These are phyloP conservation scores for Pseudomyrmex dendroicus DNA, from an alignment of 1,140 invertebrate genomes.

Conservation along the genomic window DNA sequence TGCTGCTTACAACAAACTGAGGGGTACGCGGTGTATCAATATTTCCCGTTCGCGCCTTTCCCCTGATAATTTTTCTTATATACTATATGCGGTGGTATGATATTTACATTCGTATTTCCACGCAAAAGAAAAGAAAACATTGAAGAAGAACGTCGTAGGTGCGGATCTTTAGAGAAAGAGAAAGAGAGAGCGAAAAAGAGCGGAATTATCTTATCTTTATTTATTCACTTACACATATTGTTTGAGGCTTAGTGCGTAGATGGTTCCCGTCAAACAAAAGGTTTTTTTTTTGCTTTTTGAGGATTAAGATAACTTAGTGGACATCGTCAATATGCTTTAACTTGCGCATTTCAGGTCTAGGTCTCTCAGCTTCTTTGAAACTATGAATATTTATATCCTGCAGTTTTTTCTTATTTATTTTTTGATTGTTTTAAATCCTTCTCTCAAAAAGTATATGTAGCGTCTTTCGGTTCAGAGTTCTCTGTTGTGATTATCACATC, in stretches of 20 bases:
- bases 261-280: constrained; percentile 51
- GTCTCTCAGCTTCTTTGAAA: not conserved
- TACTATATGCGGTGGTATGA: too few species aligned
- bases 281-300: constrained; percentile 31
- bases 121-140: too few species aligned
- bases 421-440: too few species aligned
- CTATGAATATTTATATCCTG: constrained; percentile 34
- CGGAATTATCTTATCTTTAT: constrained; percentile 51
- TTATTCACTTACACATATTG: constrained; percentile 47
- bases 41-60: too few species aligned
- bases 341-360: constrained; percentile 32
- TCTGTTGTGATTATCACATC: not conserved
- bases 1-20: too few species aligned
- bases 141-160: too few species aligned
- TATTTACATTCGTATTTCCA: too few species aligned
- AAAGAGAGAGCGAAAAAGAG: not conserved
- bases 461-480: too few species aligned
- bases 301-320: constrained; percentile 51
- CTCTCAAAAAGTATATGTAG: too few species aligned
- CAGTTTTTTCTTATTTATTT: not conserved
- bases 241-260: constrained; percentile 35
- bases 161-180: not conserved
- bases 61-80: too few species aligned
- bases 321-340: constrained; percentile 55
- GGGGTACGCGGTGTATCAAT: too few species aligned